Evolutionary conservation across 2,113 vertebrate genomes (phyloP).

Genomic region (Equus przewalskii): DNA sequence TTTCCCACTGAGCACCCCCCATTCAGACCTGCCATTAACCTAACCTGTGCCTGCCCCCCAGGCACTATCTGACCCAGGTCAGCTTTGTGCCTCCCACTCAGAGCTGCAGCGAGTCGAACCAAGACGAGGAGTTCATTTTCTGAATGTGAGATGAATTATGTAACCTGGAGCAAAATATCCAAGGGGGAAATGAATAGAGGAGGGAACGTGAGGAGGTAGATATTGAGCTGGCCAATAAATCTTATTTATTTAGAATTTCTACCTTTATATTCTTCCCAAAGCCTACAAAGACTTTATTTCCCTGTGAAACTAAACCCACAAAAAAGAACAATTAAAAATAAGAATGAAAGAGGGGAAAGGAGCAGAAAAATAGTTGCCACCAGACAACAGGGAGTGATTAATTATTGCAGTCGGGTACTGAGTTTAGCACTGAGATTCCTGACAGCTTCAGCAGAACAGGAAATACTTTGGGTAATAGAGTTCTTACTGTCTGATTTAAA

Average conservation of each 20-base stretch:
- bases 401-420: neutral
- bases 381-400: neutral
- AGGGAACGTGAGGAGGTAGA: neutral
- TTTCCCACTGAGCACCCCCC: neutral
- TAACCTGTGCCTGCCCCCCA: neutral
- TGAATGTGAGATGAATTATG: neutral
- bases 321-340: neutral
- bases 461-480: neutral
- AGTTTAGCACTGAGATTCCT: constrained; percentile 5
- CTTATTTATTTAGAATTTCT: neutral
- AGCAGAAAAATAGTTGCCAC: constrained; percentile 8
- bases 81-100: neutral
- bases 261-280: neutral
- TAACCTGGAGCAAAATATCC: neutral
- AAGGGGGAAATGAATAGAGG: neutral
- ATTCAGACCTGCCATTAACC: neutral
- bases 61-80: neutral
- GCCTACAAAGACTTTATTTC: neutral
- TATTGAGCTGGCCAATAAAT: neutral
- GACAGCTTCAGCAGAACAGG: neutral
- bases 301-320: constrained; percentile 19
- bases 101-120: neutral
- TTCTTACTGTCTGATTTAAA: neutral
- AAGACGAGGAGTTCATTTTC: neutral
- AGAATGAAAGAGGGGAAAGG: neutral